Percentiles rank a stretch among this genome's conserved stretches.
These are phyloP conservation scores for Pardosa pseudoannulata DNA, from an alignment of 2,888 invertebrate genomes.

Conservation along the genomic window DNA sequence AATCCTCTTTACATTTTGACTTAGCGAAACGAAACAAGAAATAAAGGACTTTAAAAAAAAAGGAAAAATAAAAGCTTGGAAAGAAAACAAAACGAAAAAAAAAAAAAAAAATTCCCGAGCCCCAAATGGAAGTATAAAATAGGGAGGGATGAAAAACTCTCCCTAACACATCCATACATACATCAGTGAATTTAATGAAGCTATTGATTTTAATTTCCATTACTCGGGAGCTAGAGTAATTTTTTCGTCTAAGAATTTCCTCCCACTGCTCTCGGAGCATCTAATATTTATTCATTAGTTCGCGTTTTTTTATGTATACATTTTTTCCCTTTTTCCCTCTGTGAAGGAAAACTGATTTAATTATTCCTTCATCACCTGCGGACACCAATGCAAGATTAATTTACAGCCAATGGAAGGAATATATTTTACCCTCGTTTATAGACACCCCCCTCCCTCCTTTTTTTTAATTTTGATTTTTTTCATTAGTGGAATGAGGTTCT, in stretches of 20 bases:
- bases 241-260: conserved; percentile 53
- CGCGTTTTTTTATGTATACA: conserved; percentile 35
- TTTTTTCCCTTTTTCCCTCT: conserved; percentile 31
- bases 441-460: background rate
- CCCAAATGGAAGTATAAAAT: conserved; percentile 15
- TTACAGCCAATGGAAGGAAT: conserved; percentile 65
- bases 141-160: background rate
- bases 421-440: conserved; percentile 61
- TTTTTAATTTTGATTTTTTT: conserved; percentile 16
- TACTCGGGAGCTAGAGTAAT: conserved; percentile 48
- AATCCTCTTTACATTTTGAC: conserved; percentile 53
- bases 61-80: conserved; percentile 18
- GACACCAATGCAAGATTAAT: conserved; percentile 69
- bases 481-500: conserved; percentile 17
- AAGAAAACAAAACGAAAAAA: conserved; percentile 18
- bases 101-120: conserved; percentile 30
- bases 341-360: conserved; percentile 69
- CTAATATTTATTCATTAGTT: conserved; percentile 72
- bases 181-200: conserved; percentile 71
- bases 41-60: conserved; percentile 36
- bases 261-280: conserved; percentile 46
- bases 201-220: conserved; percentile 73
- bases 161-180: conserved; percentile 57
- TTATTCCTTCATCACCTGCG: conserved; percentile 71
- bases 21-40: conserved; percentile 66